These are phyloP conservation scores for Plestiodon gilberti DNA, from an alignment of 2,113 vertebrate genomes.

Conservation along the genomic window DNA sequence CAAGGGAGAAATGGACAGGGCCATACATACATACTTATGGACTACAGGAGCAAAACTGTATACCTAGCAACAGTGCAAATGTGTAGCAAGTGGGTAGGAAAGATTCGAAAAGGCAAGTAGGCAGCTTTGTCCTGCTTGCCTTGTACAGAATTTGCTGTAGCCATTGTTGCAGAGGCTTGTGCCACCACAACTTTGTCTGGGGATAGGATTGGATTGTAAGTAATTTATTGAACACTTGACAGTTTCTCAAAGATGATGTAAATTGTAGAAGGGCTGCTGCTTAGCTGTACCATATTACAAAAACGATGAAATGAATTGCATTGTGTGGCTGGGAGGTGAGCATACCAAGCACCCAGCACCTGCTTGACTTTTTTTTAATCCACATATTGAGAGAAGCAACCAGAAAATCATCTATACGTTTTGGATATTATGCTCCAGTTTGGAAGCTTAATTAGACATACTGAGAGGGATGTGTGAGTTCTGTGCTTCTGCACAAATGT, in stretches of 20 bases:
- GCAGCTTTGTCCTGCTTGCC: background rate
- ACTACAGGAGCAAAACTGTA: background rate
- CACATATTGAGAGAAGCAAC: background rate
- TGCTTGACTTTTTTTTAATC: background rate
- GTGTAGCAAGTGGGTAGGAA: background rate
- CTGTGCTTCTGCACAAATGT: background rate
- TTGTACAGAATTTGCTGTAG: background rate
- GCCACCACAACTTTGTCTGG: background rate
- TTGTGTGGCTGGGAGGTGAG: background rate
- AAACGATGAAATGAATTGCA: background rate
- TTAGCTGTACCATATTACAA: background rate
- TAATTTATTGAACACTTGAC: background rate
- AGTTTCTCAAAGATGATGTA: conserved; percentile 3
- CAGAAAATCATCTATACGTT: background rate
- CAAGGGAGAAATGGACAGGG: background rate
- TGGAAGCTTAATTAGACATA: background rate
- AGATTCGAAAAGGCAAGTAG: background rate
- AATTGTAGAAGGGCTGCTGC: background rate
- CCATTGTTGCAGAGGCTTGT: background rate
- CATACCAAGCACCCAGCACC: background rate
- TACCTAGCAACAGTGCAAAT: background rate
- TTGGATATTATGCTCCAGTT: background rate
- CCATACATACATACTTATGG: background rate
- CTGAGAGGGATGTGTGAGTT: background rate
- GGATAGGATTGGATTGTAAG: conserved; percentile 2